Base-by-base conservation (phyloP, 2,113 vertebrate genomes). In the Podocnemis expansa region DNA sequence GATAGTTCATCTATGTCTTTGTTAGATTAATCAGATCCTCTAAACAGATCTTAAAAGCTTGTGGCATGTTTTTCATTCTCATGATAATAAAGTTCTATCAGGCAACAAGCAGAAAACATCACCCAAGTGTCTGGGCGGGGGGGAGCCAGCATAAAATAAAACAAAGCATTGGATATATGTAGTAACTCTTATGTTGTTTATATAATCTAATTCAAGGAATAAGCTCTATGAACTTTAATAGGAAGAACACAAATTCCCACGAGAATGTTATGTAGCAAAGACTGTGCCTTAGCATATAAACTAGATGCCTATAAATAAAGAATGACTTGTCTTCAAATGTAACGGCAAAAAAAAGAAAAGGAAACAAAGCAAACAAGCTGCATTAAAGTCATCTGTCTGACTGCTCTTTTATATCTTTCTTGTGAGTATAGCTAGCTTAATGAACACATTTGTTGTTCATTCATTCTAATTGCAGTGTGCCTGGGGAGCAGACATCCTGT, bases 11-110 rank as follows among this genome's bases (percentile, higher is more conserved):
- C 58, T 84, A 16, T 38, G 84, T 8, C 79, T 9, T 17, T 94
- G 49, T 89, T 89, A 96, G 54, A 93, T 96, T 82, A 91, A 94
- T 93, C 85, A 89, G 83, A 58, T 78, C 41, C 84, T 96, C 90
- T 92, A 87, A 96, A 92, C 16, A 94, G 84, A 85, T 93, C 89
- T 97, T 96, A 96, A 97, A 92, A 85, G 89, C 25, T 67, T 82
- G 19, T 89, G 94, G 87, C 92, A 95, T 0, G 1, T 51, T 96
- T 91, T 92, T 94, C 56, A 85, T 95, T 91, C 84, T 88, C 49
- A 93, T 9, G 27, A n/a, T 54, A 92, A 94, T 89, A 86, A 96
- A 92, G 84, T 91, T 82, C 79, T 90, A n/a, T 79, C 78, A 88
- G 55, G 47, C 38, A 85, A 51, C 78, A 52, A 83, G 79, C 79